These are phyloP conservation scores for Drosophila albomicans DNA, from an alignment of 1,140 invertebrate genomes.

Conservation along the genomic window DNA sequence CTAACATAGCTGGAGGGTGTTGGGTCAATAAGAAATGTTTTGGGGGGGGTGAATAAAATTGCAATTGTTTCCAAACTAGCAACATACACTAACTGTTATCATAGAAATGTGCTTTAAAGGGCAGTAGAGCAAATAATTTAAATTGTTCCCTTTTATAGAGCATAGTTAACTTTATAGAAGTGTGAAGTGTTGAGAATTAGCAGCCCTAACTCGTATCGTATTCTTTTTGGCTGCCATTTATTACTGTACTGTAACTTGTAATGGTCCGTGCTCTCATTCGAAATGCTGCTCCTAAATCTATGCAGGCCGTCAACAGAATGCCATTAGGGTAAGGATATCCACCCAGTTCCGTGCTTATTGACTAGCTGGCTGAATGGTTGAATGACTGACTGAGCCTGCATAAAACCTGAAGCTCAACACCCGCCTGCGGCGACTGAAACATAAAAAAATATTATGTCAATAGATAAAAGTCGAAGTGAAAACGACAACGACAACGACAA, in stretches of 20 bases:
- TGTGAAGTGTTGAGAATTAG: background rate
- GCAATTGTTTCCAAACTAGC: background rate
- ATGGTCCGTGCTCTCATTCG: slow-evolving; percentile 52
- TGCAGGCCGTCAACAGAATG: slow-evolving; percentile 71
- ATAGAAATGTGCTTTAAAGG: background rate
- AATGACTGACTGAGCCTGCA: slow-evolving; percentile 44
- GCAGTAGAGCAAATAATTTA: background rate
- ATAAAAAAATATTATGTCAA: slow-evolving; percentile 81
- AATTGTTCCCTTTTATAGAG: background rate
- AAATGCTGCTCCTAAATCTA: slow-evolving; percentile 68
- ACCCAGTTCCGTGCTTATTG: slow-evolving; percentile 36
- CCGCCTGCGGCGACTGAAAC: slow-evolving; percentile 41
- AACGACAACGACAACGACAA: slow-evolving; percentile 55
- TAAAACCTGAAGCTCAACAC: slow-evolving; percentile 38
- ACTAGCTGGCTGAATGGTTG: slow-evolving; percentile 37
- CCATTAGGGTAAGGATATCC: slow-evolving; percentile 57
- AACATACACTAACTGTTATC: slow-evolving; percentile 4
- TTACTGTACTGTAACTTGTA: slow-evolving; percentile 35
- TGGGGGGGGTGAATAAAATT: slow-evolving; percentile 22
- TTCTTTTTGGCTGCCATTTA: slow-evolving; percentile 41
- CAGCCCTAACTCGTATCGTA: slow-evolving; percentile 12
- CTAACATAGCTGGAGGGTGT: background rate
- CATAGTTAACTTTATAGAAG: background rate
- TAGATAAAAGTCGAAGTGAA: slow-evolving; percentile 79
- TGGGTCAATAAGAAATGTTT: background rate